Base-by-base conservation (phyloP, 2,888 invertebrate species). In the Perdita meconis region DNA sequence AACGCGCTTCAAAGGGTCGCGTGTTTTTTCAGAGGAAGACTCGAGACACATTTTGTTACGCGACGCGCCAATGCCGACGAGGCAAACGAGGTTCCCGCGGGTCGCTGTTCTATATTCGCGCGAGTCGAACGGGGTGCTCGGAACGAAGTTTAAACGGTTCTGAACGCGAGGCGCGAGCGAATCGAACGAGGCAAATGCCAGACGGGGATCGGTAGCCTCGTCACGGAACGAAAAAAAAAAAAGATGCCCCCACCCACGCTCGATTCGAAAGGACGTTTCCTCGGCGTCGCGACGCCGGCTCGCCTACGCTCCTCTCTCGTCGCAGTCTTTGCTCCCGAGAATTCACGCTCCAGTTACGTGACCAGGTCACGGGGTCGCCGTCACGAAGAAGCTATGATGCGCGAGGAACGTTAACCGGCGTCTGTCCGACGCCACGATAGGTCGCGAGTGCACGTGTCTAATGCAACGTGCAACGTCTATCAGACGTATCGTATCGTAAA, bases 271-370 rank as follows among this genome's bases (percentile, higher is more conserved):
- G 78, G 78, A 69, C 67, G 16, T 73, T 75, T 60, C 64, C 60
- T 59, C 55, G 78, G 67, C 74, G 80, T 77, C 75, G 78, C 69
- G 70, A 67, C 82, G 75, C 50, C 71, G 44, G 42, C 50, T 50
- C 56, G 70, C 34, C 59, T 73, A 73, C 65, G 59, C 57, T 65
- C 12, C 19, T n/a, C 13, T 22, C 57, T 30, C 56, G 16, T 30
- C 34, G 5, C 34, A 82, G 68, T 71, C 74, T 66, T 68, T 56
- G 65, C 63, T 42, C 42, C 50, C 55, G 75, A 77, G 83, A 74
- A 85, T 75, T 85, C 78, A 80, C 69, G 84, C 83, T 85, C 84
- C 51, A 85, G 80, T 85, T 85, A 80, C 76, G 78, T 74, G 81
- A 85, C 80, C 84, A 50, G 83, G 85, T 85, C 85, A 78, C 63